Percentiles rank a stretch among this genome's conserved stretches.
These are phyloP conservation scores for Aradophagus sp. DNA, from an alignment of 1,140 invertebrate species.

Conservation along the genomic window DNA sequence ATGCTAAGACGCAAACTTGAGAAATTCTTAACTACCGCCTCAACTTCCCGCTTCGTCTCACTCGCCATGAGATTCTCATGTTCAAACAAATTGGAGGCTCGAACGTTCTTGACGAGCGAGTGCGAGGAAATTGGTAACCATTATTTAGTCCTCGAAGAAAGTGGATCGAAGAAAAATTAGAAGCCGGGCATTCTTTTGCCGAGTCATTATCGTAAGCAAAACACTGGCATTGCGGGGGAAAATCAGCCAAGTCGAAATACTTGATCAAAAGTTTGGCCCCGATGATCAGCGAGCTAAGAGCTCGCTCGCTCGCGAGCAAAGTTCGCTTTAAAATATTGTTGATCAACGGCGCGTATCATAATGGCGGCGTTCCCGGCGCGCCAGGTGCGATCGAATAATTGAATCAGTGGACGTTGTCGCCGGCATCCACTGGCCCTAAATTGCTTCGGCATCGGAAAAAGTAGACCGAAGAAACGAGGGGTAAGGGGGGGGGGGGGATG, in stretches of 20 bases:
- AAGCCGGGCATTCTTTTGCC: slow-evolving; percentile 10
- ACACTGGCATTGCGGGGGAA: slow-evolving; percentile 9
- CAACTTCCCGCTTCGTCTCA: too few relatives aligned
- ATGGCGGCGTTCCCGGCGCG: slow-evolving; percentile 42
- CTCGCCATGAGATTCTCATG: too few relatives aligned
- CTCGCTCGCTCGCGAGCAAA: slow-evolving; percentile 15
- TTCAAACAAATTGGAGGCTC: too few relatives aligned
- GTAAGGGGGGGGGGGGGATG: too few relatives aligned
- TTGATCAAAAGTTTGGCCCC: slow-evolving; percentile 39
- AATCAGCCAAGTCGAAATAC: slow-evolving; percentile 34
- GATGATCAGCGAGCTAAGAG: slow-evolving; percentile 37
- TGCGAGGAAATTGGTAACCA: slow-evolving; percentile 3
- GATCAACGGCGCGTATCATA: slow-evolving; percentile 57
- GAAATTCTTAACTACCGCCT: too few relatives aligned
- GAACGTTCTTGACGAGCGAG: too few relatives aligned
- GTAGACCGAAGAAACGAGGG: background rate
- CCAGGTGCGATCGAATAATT: slow-evolving; percentile 59
- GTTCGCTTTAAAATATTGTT: slow-evolving; percentile 54
- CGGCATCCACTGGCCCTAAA: slow-evolving; percentile 42
- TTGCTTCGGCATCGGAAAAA: slow-evolving; percentile 25
- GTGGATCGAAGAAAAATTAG: slow-evolving; percentile 11
- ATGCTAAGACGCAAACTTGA: too few relatives aligned
- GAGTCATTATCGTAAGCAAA: slow-evolving; percentile 24
- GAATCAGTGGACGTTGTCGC: slow-evolving; percentile 49
- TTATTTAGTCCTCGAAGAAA: slow-evolving; percentile 8